Conservation (phyloP, 2,113 vertebrate species). For the Hoplias malabaricus region DNA sequence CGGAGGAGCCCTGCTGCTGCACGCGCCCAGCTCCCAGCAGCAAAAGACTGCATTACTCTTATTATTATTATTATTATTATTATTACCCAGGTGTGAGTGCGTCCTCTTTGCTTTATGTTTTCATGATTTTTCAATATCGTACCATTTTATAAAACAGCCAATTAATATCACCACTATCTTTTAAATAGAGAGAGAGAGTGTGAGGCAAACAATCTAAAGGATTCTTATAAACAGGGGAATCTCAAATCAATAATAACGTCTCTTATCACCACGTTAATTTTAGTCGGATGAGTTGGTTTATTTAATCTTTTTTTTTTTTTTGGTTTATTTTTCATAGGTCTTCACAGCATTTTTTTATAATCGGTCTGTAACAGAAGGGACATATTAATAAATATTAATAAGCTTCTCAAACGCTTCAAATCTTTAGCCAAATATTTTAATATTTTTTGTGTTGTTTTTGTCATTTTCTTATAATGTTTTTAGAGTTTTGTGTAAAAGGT, state of each 20-base stretch:
- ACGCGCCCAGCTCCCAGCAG: not conserved
- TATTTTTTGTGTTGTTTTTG: too few species aligned
- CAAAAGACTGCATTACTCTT: constrained; percentile 49
- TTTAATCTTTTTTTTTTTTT: constrained; percentile 19
- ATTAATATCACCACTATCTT: too few species aligned
- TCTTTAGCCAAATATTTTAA: too few species aligned
- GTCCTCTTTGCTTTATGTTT: constrained; percentile 37
- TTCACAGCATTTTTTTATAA: constrained; percentile 21
- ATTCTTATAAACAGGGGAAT: not conserved
- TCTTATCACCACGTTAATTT: not conserved
- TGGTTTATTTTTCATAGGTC: constrained; percentile 50
- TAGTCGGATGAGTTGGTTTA: not conserved
- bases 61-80: constrained; percentile 60
- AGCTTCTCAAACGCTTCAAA: not conserved
- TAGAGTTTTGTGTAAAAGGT: too few species aligned
- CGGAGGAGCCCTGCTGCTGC: not conserved
- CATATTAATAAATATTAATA: too few species aligned
- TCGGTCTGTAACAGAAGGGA: too few species aligned
- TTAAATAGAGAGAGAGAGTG: too few species aligned
- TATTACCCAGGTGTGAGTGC: constrained; percentile 40
- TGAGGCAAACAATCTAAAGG: not conserved
- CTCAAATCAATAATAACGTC: not conserved
- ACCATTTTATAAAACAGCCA: too few species aligned
- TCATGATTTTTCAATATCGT: not conserved
- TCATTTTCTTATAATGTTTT: too few species aligned